Evolutionary conservation across 2,113 vertebrate species (phyloP).

Genomic region (Corythornis cristatus): DNA sequence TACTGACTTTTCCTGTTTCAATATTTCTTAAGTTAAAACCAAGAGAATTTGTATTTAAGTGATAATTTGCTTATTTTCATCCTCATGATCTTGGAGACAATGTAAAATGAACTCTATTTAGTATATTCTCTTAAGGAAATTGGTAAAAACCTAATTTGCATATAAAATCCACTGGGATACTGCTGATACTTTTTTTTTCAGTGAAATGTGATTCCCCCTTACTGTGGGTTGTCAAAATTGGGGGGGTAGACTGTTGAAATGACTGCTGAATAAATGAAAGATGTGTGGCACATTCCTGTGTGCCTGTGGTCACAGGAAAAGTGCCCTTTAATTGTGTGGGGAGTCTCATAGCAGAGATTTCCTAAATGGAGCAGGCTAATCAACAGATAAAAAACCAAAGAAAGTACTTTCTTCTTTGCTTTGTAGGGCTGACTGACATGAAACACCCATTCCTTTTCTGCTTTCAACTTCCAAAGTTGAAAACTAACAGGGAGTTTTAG

Average conservation of each 20-base stretch:
- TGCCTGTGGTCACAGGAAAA: constrained; percentile 13
- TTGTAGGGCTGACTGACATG: background rate
- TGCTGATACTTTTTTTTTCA: background rate
- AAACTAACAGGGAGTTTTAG: background rate
- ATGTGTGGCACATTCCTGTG: background rate
- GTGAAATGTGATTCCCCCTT: background rate
- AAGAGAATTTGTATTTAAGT: background rate
- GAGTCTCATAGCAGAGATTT: background rate
- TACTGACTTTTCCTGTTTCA: background rate
- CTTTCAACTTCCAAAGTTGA: background rate
- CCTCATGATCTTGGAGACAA: accelerated
- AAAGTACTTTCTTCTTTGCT: background rate
- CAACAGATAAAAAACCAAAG: background rate
- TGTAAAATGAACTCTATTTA: background rate
- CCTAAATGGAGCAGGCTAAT: background rate
- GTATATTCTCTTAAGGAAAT: background rate
- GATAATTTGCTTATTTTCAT: background rate
- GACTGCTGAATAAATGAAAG: constrained; percentile 15
- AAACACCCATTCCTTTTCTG: background rate
- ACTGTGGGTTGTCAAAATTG: background rate
- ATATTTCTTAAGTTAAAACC: background rate
- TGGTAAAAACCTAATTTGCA: background rate
- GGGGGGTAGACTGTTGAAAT: background rate
- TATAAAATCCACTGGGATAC: background rate
- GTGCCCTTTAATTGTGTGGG: constrained; percentile 3